phyloP scores from a whole-genome alignment of 2,888 invertebrate species.

The Patella ulyssiponensis region DNA sequence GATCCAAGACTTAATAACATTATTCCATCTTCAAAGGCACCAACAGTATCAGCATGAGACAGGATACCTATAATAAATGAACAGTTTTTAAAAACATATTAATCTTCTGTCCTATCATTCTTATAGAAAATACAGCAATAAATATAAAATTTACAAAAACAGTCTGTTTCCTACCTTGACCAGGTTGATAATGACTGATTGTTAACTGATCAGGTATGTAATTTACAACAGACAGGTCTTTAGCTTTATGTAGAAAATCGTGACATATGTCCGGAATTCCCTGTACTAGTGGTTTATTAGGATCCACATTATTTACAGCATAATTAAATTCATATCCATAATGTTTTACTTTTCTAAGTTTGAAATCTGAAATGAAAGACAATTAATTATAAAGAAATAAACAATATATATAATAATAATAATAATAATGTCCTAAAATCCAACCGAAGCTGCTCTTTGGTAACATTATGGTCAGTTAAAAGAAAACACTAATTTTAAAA shows the following conservation, averaged over 20 bases:
- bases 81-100: too few species aligned
- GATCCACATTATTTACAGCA: constrained; percentile 87
- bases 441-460: too few species aligned
- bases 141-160: too few species aligned
- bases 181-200: constrained; percentile 73
- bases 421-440: too few species aligned
- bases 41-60: constrained; percentile 94
- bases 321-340: constrained; percentile 94
- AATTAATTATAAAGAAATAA: neutral
- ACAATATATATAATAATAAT: neutral
- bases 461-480: too few species aligned
- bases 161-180: constrained; percentile 68
- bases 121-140: too few species aligned
- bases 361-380: constrained; percentile 68
- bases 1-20: constrained; percentile 89
- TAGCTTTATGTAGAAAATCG: constrained; percentile 78
- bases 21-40: constrained; percentile 91
- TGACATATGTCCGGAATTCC: constrained; percentile 82
- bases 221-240: constrained; percentile 67
- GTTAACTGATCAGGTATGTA: constrained; percentile 72
- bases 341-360: constrained; percentile 89
- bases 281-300: constrained; percentile 77
- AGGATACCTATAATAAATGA: constrained; percentile 83
- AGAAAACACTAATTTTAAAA: too few species aligned
- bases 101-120: too few species aligned